These are phyloP conservation scores for Xenopus borealis DNA, from an alignment of 2,113 vertebrate species.

Conservation along the genomic window DNA sequence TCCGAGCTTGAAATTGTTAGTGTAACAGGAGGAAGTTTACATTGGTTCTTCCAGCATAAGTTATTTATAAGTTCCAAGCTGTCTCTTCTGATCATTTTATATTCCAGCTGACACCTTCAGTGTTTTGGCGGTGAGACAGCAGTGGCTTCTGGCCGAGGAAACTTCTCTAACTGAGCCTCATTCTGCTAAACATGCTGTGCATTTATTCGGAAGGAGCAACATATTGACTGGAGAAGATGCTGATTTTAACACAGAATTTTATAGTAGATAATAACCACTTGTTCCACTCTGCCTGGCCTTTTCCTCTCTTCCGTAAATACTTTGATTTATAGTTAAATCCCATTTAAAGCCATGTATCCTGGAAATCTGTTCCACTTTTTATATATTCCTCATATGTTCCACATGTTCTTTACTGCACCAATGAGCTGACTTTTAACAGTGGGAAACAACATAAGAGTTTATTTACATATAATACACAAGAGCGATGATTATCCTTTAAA, in stretches of 20 bases:
- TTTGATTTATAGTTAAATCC: no score
- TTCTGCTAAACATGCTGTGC: slow-evolving; percentile 38
- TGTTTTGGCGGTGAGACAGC: slow-evolving; percentile 33
- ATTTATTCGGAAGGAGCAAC: slow-evolving; percentile 20
- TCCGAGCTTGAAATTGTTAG: slow-evolving; percentile 30
- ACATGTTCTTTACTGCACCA: no score
- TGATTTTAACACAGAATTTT: slow-evolving; percentile 25
- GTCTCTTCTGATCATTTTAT: slow-evolving; percentile 39
- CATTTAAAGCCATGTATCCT: no score
- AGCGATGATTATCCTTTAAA: no score
- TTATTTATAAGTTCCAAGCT: slow-evolving; percentile 48
- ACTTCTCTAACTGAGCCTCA: slow-evolving; percentile 43
- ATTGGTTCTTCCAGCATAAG: slow-evolving; percentile 37
- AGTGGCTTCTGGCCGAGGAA: slow-evolving; percentile 45
- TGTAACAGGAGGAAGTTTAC: slow-evolving; percentile 44
- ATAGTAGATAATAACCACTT: slow-evolving; percentile 17
- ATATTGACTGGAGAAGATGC: slow-evolving; percentile 26
- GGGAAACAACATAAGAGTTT: no score
- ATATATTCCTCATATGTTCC: no score
- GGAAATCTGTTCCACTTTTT: no score
- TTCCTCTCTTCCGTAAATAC: no score
- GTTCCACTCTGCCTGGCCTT: background rate
- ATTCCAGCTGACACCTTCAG: slow-evolving; percentile 40
- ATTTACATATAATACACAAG: no score
- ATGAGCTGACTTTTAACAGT: no score